phyloP scores from a whole-genome alignment of 1,140 invertebrate species.

The Dreissena polymorpha region DNA sequence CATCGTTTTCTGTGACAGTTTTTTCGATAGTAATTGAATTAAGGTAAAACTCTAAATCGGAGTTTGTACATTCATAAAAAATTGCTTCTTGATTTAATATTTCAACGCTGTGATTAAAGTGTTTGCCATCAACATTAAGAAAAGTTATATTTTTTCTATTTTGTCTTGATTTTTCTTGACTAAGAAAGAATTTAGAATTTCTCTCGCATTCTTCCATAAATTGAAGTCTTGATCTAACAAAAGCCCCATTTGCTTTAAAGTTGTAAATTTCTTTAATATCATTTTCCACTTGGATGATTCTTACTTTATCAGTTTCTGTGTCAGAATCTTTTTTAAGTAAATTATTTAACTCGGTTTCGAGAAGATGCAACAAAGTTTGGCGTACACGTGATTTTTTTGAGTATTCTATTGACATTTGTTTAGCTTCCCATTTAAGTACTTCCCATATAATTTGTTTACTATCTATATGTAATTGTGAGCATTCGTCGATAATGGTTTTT shows the following conservation, averaged over 20 bases:
- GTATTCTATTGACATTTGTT: too few species aligned
- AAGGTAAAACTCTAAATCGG: not conserved
- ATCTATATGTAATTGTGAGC: too few species aligned
- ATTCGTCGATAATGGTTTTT: too few species aligned
- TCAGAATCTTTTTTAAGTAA: too few species aligned
- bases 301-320: not conserved
- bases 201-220: constrained; percentile 22
- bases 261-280: not conserved
- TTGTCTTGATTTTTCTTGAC: constrained; percentile 29
- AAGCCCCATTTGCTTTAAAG: constrained; percentile 9
- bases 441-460: too few species aligned
- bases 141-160: constrained; percentile 11
- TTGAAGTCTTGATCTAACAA: constrained; percentile 18
- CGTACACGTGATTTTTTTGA: too few species aligned
- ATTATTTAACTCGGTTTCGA: too few species aligned
- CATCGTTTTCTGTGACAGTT: not conserved
- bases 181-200: constrained; percentile 31
- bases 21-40: not conserved
- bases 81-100: not conserved
- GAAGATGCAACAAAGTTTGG: too few species aligned
- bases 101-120: not conserved
- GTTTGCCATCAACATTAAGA: not conserved
- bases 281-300: not conserved
- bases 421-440: too few species aligned
- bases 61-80: not conserved